Evolutionary conservation across 2,888 invertebrate species (phyloP), one percentile per base, ranked within the genome.

Genomic region (Coremacera marginata): DNA sequence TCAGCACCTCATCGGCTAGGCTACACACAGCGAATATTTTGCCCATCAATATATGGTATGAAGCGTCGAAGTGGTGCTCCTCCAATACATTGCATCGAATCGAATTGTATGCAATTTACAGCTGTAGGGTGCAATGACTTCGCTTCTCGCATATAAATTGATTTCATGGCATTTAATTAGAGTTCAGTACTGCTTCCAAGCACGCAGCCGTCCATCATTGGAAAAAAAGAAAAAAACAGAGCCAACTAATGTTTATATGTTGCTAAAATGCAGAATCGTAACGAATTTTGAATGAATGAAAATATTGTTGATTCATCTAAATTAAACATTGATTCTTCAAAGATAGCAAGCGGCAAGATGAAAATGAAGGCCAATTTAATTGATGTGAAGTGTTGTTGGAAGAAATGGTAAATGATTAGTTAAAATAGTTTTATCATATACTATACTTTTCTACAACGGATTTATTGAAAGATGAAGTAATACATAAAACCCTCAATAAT

Each of bases 61-160:
- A 19, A 51, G 68, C 68, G 68, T 37, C 31, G 31, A 44, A 44
- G 44, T 44, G 52, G n/a, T 68, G 34, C 73, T 9, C 25, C 73
- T 16, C n/a, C 16, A 11, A 22, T 57, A 19, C 11, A 22, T 31
- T 75, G n/a, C 34, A 44, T 52, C 31, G 44, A 19, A 27, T 63
- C 22, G 19, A 25, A 16, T 44, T 52, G 22, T 34, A 22, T 70
- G 70, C 60, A 70, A 60, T 67, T 67, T 71, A 55, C 72, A 77
- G 72, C 70, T 77, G 68, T 60, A 73, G 68, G 72, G 77, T 77
- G 73, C 77, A 77, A 73, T 67, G 77, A 72, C 77, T 77, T 65
- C 71, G 57, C 11, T 68, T 7, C 72, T 72, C 67, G 71, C 73
- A 72, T 52, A 67, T 67, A 73, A 57, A 77, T 77, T 72, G 57